Evolutionary conservation across 2,113 vertebrate species (phyloP).

Genomic region (Elachura formosa): DNA sequence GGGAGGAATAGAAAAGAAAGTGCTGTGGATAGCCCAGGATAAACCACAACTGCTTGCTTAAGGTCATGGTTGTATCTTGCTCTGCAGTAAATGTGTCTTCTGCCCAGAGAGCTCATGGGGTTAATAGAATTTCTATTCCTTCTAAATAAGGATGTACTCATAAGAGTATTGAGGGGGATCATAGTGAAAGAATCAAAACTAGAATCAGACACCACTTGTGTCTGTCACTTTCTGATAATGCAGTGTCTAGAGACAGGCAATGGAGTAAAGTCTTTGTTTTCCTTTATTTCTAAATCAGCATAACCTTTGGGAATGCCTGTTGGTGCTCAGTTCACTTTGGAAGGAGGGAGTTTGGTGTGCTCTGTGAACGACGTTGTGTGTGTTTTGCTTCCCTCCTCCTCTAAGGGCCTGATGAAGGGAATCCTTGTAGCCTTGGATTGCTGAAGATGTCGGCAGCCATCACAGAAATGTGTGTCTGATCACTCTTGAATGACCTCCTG

Average conservation of each 20-base stretch:
- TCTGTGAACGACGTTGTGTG: neutral
- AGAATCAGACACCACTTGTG: neutral
- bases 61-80: neutral
- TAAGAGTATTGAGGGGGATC: neutral
- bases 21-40: neutral
- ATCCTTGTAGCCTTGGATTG: neutral
- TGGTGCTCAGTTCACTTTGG: neutral
- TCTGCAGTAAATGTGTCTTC: neutral
- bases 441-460: neutral
- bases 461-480: neutral
- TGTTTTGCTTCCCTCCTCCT: neutral
- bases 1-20: neutral
- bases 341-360: neutral
- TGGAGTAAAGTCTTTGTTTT: neutral
- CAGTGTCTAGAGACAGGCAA: neutral
- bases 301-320: neutral
- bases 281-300: neutral
- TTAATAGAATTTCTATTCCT: neutral
- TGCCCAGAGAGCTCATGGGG: neutral
- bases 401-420: neutral
- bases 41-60: neutral
- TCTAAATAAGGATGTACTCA: neutral
- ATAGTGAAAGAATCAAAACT: neutral
- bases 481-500: neutral
- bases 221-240: neutral